Evolutionary conservation across 2,113 vertebrate species (phyloP).

Genomic region (Calidris pugnax): DNA sequence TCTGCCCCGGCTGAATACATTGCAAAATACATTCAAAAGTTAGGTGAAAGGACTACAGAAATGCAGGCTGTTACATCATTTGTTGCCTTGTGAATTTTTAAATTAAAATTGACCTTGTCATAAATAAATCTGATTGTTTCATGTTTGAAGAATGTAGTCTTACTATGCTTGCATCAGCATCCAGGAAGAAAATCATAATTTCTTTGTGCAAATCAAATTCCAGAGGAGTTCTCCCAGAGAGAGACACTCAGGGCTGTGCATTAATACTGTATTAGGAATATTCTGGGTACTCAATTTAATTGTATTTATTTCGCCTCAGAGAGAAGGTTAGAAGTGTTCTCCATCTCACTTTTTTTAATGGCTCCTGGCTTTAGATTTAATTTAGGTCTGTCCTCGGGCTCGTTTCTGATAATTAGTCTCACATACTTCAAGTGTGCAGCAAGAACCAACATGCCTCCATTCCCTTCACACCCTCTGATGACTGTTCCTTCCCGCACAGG

Average conservation of each 20-base stretch:
- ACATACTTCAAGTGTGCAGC: background rate
- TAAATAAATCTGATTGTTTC: background rate
- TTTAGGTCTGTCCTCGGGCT: background rate
- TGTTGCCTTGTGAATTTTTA: background rate
- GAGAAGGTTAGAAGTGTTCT: background rate
- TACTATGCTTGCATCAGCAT: background rate
- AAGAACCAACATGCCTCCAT: background rate
- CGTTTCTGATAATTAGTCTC: background rate
- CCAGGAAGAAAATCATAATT: background rate
- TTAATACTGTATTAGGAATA: slow-evolving; percentile 25
- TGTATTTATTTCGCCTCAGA: slow-evolving; percentile 51
- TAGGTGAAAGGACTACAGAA: background rate
- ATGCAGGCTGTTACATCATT: background rate
- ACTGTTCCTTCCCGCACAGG: background rate
- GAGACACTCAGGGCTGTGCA: background rate
- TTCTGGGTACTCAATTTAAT: background rate
- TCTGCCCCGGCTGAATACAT: background rate
- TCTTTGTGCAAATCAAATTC: slow-evolving; percentile 17
- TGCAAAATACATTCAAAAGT: background rate
- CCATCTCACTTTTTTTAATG: background rate
- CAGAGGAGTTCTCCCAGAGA: background rate
- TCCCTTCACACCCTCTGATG: background rate
- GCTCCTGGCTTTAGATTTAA: slow-evolving; percentile 6
- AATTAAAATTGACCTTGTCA: background rate
- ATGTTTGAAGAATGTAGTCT: background rate